Conservation (phyloP, 2,113 vertebrate species). For the Brachyhypopomus occidentalis region DNA sequence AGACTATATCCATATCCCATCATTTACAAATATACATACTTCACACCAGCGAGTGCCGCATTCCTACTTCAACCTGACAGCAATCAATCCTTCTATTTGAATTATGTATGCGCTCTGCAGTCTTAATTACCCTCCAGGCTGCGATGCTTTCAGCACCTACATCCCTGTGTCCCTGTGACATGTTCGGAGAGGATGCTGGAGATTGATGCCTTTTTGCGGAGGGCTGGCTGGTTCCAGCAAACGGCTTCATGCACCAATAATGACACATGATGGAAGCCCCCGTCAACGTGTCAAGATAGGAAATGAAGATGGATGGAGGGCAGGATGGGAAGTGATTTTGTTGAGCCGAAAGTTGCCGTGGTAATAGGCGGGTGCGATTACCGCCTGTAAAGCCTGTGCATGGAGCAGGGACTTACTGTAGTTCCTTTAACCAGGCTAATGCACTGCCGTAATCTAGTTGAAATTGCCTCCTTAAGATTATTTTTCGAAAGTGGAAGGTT, state of each 20-base stretch:
- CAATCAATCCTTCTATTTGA: conserved; percentile 33
- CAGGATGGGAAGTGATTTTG: conserved; percentile 75
- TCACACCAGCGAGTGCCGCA: background rate
- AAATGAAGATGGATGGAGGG: conserved; percentile 78
- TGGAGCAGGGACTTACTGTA: conserved; percentile 24
- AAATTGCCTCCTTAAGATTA: conserved; percentile 12
- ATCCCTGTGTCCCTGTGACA: conserved; percentile 57
- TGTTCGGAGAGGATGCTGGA: conserved; percentile 62
- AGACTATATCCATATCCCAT: background rate
- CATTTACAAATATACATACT: conserved; percentile 3
- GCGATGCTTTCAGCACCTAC: conserved; percentile 48
- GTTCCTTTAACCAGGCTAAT: conserved; percentile 29
- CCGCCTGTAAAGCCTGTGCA: conserved; percentile 46
- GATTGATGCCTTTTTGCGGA: conserved; percentile 75
- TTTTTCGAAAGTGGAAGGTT: background rate
- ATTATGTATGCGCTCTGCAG: conserved; percentile 53
- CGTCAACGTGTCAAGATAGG: conserved; percentile 70
- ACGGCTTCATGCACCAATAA: conserved; percentile 76
- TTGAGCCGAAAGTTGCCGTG: conserved; percentile 70
- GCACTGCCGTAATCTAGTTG: conserved; percentile 23
- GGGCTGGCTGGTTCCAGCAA: conserved; percentile 72
- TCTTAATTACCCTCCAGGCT: conserved; percentile 66
- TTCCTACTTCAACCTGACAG: conserved; percentile 22
- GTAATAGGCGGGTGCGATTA: conserved; percentile 68
- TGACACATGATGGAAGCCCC: conserved; percentile 80